Conservation (phyloP, 37 sponge, comb jelly and placozoan species). For the Oopsacas minuta region DNA sequence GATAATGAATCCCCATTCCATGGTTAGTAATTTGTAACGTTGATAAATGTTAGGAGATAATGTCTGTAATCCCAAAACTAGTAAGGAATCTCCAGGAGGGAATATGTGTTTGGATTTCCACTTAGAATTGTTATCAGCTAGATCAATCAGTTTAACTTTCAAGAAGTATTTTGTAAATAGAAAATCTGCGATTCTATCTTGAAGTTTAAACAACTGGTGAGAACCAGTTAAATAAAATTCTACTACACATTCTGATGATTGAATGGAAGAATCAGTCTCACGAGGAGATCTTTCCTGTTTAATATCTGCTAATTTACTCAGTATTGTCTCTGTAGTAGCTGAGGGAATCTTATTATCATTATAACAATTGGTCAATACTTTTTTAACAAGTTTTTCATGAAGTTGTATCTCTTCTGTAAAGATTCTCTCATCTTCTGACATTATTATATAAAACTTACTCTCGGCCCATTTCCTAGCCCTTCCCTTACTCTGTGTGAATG, state of each 20-base stretch:
- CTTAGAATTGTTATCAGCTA: neutral
- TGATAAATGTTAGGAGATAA: neutral
- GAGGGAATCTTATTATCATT: neutral
- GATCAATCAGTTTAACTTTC: neutral
- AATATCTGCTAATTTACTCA: neutral
- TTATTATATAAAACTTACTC: conserved; percentile 29
- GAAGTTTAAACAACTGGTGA: neutral
- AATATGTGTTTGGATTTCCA: neutral
- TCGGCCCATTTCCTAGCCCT: conserved; percentile 39
- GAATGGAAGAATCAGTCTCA: neutral
- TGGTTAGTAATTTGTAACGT: neutral
- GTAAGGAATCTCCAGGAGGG: neutral
- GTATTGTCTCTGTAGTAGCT: neutral
- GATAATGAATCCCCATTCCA: neutral
- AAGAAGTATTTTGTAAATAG: neutral
- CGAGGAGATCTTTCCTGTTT: neutral
- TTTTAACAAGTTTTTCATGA: neutral
- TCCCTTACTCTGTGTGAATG: conserved; percentile 49
- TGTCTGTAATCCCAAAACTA: neutral
- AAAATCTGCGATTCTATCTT: neutral
- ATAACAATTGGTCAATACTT: neutral
- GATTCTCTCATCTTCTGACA: neutral
- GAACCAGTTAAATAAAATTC: neutral
- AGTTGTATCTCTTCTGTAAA: neutral
- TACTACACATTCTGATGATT: neutral